Evolutionary conservation across 2,888 invertebrate species (phyloP).

Genomic region (Heteromurus nitidus): DNA sequence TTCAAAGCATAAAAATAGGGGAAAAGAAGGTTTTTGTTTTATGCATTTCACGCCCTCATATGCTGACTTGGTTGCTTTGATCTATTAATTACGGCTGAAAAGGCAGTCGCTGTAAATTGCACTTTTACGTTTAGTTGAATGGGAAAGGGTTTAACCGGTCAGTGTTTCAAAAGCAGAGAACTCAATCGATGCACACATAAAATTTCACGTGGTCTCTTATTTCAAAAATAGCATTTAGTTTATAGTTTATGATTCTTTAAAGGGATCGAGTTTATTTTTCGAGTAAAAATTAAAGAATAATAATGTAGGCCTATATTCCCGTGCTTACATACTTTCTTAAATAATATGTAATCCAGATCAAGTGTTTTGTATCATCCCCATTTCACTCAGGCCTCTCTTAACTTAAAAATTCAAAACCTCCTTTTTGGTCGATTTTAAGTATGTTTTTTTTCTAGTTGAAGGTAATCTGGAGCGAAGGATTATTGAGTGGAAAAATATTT

Average conservation of each 20-base stretch:
- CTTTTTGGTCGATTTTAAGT: constrained; percentile 8
- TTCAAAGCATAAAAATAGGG: no score
- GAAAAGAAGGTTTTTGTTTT: constrained; percentile 22
- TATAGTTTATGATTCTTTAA: not conserved
- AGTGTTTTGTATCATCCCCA: not conserved
- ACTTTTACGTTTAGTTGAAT: no score
- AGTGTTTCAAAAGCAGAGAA: not conserved
- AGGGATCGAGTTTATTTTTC: not conserved
- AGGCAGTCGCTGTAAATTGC: constrained; percentile 7
- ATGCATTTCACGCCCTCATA: not conserved
- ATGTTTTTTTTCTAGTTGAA: constrained; percentile 51
- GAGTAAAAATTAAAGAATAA: not conserved
- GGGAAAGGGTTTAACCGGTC: constrained; percentile 29
- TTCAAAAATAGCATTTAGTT: not conserved
- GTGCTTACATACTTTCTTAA: not conserved
- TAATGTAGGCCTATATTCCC: no score
- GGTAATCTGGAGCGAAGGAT: constrained; percentile 60
- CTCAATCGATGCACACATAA: not conserved
- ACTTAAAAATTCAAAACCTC: not conserved
- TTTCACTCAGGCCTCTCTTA: not conserved
- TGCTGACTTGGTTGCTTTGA: constrained; percentile 20
- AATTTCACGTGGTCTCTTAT: not conserved
- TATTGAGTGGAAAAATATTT: not conserved
- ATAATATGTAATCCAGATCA: constrained; percentile 1
- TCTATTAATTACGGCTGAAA: constrained; percentile 16